Evolutionary conservation across 2,113 vertebrate species (phyloP), one percentile per base, ranked within the genome.

Genomic region (Oostethus manadensis): DNA sequence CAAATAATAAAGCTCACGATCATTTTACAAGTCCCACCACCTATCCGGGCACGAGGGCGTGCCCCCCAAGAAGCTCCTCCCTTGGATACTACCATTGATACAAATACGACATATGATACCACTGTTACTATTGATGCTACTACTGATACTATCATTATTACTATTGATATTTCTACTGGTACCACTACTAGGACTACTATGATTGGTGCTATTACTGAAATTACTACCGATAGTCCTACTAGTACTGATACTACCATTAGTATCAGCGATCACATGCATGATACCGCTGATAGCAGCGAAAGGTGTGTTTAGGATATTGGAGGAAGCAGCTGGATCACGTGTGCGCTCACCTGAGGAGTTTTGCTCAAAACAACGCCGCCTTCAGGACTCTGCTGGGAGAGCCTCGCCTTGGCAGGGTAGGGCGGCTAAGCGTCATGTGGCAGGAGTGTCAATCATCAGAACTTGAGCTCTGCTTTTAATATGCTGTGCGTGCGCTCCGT

Each of bases 301-400:
- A 8, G 26, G 45, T 29, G 49, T 53, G 61, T 43, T 9, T 73
- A 99, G 97, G 96, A 45, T 98, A 90, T 84, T 99, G 97, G 95
- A 93, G 96, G 77, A 93, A 91, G 76, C 97, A 99, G 75, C 15
- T 99, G 83, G 96, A 98, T 84, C 97, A 99, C 0, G 70, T 99
- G 22, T 94, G 93, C 6, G 90, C 93, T 51, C 95, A 99, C 73
- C 85, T 98, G 58, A 90, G 94, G 58, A 92, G 93, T 74, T 94
- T 95, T 10, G 77, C 94, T 33, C 97, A 96, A 80, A 98, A 96
- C 84, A 90, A 93, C 56, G 66, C 84, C 56, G 86, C 94, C 71
- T 98, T 99, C 87, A 91, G 94, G 65, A 77, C 91, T 4, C 81
- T 98, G 76, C 84, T 99, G 62, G 94, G 92, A 76, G 94, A 98